A percentile compares a stretch with the other conserved stretches of the same genome.
These are phyloP conservation scores for Neoaliturus tenellus DNA, from an alignment of 2,888 invertebrate species.

Conservation along the genomic window DNA sequence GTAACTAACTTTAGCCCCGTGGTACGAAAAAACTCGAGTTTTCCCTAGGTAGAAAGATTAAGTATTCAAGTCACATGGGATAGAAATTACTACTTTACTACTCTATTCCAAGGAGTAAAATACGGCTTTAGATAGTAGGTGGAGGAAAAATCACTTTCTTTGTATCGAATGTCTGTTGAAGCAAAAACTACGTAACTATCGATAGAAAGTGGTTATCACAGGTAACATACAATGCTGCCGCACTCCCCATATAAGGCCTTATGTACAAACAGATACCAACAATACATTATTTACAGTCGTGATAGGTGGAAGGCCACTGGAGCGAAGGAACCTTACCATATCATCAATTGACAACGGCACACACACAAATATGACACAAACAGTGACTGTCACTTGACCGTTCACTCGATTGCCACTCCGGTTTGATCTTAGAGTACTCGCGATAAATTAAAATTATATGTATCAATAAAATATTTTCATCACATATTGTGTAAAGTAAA, in stretches of 20 bases:
- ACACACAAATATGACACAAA: background rate
- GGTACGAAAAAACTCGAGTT: too few relatives aligned
- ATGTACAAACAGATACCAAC: constrained; percentile 12
- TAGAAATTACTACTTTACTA: too few relatives aligned
- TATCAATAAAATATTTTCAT: too few relatives aligned
- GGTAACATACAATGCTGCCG: constrained; percentile 21
- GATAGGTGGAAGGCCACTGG: constrained; percentile 11
- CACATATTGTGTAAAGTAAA: too few relatives aligned
- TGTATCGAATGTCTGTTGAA: constrained; percentile 7
- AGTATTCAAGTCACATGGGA: too few relatives aligned
- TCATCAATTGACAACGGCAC: background rate
- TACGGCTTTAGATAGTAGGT: too few relatives aligned
- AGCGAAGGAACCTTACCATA: background rate
- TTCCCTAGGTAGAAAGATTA: too few relatives aligned
- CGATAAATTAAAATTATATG: too few relatives aligned
- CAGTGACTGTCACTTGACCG: too few relatives aligned
- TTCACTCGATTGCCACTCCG: background rate
- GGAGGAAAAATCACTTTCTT: constrained; percentile 38
- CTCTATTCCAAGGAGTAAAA: too few relatives aligned
- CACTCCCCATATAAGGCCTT: constrained; percentile 9
- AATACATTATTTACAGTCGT: constrained; percentile 9
- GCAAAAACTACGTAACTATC: background rate
- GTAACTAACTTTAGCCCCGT: too few relatives aligned
- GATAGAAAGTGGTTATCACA: constrained; percentile 37
- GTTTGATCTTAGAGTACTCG: too few relatives aligned